Evolutionary conservation across 2,888 invertebrate genomes (phyloP).

Genomic region (Ferdinandea cuprea): DNA sequence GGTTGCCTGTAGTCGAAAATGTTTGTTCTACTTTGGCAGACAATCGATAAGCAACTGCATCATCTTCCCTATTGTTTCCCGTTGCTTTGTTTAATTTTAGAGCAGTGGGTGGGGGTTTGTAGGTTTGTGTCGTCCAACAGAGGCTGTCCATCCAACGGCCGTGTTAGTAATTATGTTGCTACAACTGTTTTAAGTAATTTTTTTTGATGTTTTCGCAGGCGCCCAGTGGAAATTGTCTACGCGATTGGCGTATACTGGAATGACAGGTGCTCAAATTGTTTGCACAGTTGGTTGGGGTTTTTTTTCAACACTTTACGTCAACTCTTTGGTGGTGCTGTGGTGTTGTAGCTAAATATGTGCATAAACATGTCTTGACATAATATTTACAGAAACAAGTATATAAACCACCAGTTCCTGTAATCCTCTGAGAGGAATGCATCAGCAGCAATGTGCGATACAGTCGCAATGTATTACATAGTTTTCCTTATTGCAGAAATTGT

Average conservation of each 20-base stretch:
- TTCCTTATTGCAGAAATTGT: too few species aligned
- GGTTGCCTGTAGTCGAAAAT: conserved; percentile 39
- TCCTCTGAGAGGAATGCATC: too few species aligned
- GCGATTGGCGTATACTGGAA: neutral
- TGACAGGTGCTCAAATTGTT: conserved; percentile 1
- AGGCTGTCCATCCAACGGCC: neutral
- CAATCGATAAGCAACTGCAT: neutral
- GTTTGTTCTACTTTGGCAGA: conserved; percentile 11
- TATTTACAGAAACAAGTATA: too few species aligned
- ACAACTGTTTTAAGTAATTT: neutral
- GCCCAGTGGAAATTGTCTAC: neutral
- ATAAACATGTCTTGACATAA: too few species aligned
- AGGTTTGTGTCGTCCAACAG: neutral
- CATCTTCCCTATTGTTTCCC: too few species aligned
- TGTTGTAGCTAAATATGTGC: neutral
- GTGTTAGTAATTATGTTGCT: neutral
- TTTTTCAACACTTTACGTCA: neutral
- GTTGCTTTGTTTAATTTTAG: neutral
- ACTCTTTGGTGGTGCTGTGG: neutral
- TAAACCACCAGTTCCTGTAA: too few species aligned
- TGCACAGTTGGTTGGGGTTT: neutral
- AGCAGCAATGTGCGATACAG: too few species aligned
- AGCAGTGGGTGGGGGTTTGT: neutral
- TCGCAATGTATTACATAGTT: too few species aligned
- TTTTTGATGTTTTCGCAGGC: neutral